Base-by-base conservation (phyloP, 23 tunicate species). In the Diplosoma virens region DNA sequence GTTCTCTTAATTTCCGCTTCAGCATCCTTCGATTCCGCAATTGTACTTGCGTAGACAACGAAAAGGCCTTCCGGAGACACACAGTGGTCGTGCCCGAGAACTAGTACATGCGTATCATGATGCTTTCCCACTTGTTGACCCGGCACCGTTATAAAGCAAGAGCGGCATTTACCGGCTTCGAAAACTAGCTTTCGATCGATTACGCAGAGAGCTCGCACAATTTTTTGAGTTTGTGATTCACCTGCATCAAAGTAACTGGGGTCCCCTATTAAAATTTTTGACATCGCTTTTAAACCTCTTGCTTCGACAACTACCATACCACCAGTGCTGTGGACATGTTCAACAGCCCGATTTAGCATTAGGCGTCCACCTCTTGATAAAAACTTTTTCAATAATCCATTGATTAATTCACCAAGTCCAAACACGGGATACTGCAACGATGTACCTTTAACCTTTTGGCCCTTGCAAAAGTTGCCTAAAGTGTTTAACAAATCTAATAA, bases 341-440 rank as follows among this genome's bases (percentile, higher is more conserved):
- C 25, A 0, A 77, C 56, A 23, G 81, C 71, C 30, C 81, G 37
- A 25, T 77, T 59, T 16, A 58, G 70, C 81, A 77, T 77, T 5
- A 32, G 59, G 4, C 81, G 66, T 30, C 70, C 81, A 1, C 81
- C 81, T 29, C 17, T 27, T 1, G 32, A 26, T 56, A 21, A 25
- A 59, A 59, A 6, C 5, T 7, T 3, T 27, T 77, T 77, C 30
- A 23, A 2, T 25, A 77, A 22, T 16, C 25, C 30, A 1, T 77
- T 59, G 6, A 33, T 59, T 20, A 77, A 22, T 36, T 77, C 81
- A 2, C 81, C 81, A 22, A 77, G 32, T 23, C 81, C 81, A 32
- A 34, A 77, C 20, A 29, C 0, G 5, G 81, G 81, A 60, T 59
- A 77, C 7, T 9, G 7, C 11, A 27, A 37, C 16, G 81, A 21